Base-by-base conservation (phyloP, 2,797 vertebrate genomes). In the Sebastes itinus region DNA sequence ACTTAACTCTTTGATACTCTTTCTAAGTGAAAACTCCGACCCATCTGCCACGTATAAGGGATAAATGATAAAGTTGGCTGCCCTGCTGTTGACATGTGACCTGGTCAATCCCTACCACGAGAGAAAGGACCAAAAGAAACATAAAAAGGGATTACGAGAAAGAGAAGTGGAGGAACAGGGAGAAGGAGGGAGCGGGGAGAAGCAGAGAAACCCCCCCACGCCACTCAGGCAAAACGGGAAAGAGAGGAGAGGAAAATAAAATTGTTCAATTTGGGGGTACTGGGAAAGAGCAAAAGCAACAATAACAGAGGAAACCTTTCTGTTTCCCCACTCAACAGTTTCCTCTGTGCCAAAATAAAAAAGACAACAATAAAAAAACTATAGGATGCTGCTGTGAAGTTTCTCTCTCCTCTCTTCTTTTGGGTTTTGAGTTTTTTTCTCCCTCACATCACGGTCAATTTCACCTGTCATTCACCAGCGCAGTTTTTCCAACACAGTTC, bases 381-480 rank as follows among this genome's bases (percentile, higher is more conserved):
- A 85, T 61, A 78, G 68, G 87, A 89, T 89, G 84, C 72, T 75
- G 74, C 79, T 83, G 80, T 76, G 67, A 81, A 75, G 25, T 86
- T 80, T 84, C 72, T 64, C 63, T 77, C 52, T 35, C 27, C 42
- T 52, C 62, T 59, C 25, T 32, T 42, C 46, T 54, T 68, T 77
- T 25, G 9, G 56, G 74, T 64, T 86, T 62, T 28, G 69, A 79
- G 32, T 59, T 14, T 63, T 42, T 72, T 69, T 63, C 80, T 79
- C 61, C 22, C 82, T 75, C 79, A 59, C 80, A 85, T 86, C 90
- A 88, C 35, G 86, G 72, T 69, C 89, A 90, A 94, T 94, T 93
- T 94, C 88, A 92, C 87, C 88, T 92, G 93, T 90, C 93, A 92
- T 64, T 94, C 89, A 91, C 18, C 75, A 11, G 80, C 16, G 60